Percentiles rank a stretch among this genome's conserved stretches.
These are phyloP conservation scores for Menidia beryllina DNA, from an alignment of 2,113 vertebrate species.

Conservation along the genomic window DNA sequence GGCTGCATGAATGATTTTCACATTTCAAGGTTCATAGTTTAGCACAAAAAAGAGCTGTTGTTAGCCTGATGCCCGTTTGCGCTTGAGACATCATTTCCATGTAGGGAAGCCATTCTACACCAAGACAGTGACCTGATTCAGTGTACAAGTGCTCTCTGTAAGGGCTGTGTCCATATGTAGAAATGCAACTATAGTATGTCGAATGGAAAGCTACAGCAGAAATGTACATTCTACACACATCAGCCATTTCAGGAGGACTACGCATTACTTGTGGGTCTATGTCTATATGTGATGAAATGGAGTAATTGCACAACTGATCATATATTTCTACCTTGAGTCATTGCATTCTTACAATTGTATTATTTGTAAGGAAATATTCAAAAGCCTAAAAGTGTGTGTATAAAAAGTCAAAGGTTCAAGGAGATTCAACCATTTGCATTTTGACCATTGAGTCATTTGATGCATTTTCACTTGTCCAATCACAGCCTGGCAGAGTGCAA, in stretches of 20 bases:
- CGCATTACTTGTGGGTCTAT: constrained; percentile 29
- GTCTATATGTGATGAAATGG: neutral
- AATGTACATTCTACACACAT: constrained; percentile 11
- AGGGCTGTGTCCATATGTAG: neutral
- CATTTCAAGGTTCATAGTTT: constrained; percentile 66
- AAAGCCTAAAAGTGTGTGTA: neutral
- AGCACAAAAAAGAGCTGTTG: constrained; percentile 37
- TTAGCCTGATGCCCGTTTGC: constrained; percentile 37
- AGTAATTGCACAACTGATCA: neutral
- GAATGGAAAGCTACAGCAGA: constrained; percentile 14
- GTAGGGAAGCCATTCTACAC: constrained; percentile 15
- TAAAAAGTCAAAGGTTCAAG: neutral
- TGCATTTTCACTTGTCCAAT: neutral
- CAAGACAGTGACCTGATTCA: constrained; percentile 39
- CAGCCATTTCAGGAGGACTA: constrained; percentile 23
- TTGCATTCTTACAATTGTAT: no score
- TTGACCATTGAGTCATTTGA: neutral
- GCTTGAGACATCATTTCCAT: constrained; percentile 37
- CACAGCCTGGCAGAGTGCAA: constrained; percentile 1
- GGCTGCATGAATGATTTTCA: constrained; percentile 49
- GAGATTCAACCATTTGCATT: no score
- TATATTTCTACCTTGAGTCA: neutral
- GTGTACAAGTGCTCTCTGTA: constrained; percentile 6
- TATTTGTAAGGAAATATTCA: no score
- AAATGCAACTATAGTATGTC: neutral